Evolutionary conservation across 30 jellyfish, hydroid and myxozoan genomes (phyloP), one percentile per base, ranked within the genome.

Genomic region (Turritopsis dohrnii): DNA sequence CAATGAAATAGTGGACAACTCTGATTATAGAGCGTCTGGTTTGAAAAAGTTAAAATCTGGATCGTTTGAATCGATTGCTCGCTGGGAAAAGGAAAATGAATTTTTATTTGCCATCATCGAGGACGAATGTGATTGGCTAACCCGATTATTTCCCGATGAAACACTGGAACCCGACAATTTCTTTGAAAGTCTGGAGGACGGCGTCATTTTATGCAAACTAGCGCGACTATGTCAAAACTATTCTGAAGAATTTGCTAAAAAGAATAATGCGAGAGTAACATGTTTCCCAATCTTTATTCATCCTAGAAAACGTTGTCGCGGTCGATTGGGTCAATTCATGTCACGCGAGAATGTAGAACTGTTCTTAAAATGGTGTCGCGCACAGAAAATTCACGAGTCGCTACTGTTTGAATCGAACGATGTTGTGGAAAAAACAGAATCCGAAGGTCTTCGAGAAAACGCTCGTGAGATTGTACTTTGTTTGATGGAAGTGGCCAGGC

Each of bases 81-180:
- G 99, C 76, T 94, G 99, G 99, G 96, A 89, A 88, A 94, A 94
- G 81, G 99, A 94, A 86, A 94, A 94, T 90, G 99, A 94, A 54
- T 86, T 94, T 30, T 75, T 94, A 71, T 94, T 94, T 89, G 96
- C 99, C 31, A 83, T 94, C 91, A 94, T 94, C 30, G 96, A 94
- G 92, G 99, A 94, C 84, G 99, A 94, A 81, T 83, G 94, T 0
- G 96, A 94, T 28, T 94, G 99, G 99, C 22, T 94, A 54, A 83
- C 92, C 22, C 87, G 84, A 21, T 83, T 94, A 71, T 94, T 94
- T 79, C 99, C 99, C 28, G 95, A 94, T 5, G 99, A 94, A 71
- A 83, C 87, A 16, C 85, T 94, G 66, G 96, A 95, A 21, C 94
- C 99, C 26, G 96, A 86, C 30, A 82, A 79, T 65, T 94, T 94